Conservation (phyloP, 2,113 vertebrate genomes). For the Astur gentilis region DNA sequence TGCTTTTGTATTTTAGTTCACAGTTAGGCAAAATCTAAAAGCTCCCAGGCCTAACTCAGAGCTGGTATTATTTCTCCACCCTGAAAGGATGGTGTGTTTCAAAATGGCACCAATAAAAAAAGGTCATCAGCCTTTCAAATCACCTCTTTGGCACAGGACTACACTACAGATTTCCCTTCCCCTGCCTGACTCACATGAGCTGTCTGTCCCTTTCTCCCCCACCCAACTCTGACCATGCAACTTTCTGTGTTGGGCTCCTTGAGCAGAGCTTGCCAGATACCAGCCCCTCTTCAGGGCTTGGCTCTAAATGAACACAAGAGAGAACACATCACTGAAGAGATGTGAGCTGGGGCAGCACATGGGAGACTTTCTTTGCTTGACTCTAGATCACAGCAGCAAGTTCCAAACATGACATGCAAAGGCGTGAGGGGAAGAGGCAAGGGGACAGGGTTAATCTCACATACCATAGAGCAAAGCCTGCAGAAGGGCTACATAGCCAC, state of each 20-base stretch:
- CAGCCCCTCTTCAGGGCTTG: accelerated
- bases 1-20: not conserved
- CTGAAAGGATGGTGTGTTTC: not conserved
- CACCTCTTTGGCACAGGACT: not conserved
- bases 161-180: not conserved
- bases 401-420: not conserved
- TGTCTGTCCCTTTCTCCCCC: not conserved
- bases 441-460: not conserved
- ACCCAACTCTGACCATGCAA: not conserved
- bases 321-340: not conserved
- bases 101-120: not conserved
- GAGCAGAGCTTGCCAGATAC: not conserved
- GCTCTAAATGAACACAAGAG: not conserved
- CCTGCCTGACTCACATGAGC: not conserved
- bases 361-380: not conserved
- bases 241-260: not conserved
- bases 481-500: not conserved
- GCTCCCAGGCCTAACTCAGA: not conserved
- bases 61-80: not conserved
- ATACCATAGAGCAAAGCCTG: not conserved
- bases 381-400: not conserved
- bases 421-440: not conserved
- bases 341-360: not conserved
- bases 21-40: not conserved
- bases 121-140: not conserved